Conservation (phyloP, 2,113 vertebrate species). For the Xiphophorus couchianus region DNA sequence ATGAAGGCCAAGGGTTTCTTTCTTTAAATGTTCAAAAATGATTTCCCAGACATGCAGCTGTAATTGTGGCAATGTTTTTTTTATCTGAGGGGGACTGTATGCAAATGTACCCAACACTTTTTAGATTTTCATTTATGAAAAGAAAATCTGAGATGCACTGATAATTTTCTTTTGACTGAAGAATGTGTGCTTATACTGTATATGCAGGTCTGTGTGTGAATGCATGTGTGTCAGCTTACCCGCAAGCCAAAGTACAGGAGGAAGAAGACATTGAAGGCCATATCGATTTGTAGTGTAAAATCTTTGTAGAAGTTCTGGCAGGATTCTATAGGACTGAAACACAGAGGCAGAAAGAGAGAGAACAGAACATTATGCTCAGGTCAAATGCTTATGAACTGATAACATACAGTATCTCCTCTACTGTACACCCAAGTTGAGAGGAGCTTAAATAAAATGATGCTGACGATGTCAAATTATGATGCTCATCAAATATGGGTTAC, state of each 20-base stretch:
- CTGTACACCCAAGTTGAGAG: neutral
- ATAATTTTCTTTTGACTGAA: neutral
- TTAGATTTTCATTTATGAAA: no score
- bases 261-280: conserved; percentile 99
- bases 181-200: neutral
- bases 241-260: conserved; percentile 98
- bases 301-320: conserved; percentile 99
- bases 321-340: conserved; percentile 97
- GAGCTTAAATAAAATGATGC: neutral
- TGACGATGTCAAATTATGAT: conserved; percentile 9
- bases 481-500: neutral
- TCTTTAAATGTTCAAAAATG: neutral
- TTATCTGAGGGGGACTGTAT: neutral
- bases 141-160: neutral
- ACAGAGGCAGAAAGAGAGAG: conserved; percentile 22
- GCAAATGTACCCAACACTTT: neutral
- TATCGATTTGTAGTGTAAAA: conserved; percentile 99
- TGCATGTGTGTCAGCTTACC: conserved; percentile 81
- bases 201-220: neutral
- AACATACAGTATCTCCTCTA: neutral
- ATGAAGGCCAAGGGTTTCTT: neutral
- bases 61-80: neutral
- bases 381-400: neutral
- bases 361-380: conserved; percentile 5
- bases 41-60: no score